Conservation (phyloP, 2,888 invertebrate genomes). For the Bellardia bayeri region DNA sequence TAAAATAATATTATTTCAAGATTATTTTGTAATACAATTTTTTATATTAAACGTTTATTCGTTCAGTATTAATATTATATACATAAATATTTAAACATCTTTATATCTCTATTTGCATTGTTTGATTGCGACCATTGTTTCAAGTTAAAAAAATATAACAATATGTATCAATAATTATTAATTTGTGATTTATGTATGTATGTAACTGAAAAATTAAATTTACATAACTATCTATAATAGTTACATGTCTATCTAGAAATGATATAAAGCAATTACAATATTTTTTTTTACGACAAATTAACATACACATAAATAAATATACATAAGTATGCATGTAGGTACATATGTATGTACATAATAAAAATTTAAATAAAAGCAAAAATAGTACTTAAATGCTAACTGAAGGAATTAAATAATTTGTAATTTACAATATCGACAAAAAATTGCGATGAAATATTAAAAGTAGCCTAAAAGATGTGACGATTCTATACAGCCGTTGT, state of each 20-base stretch:
- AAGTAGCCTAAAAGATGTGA: constrained; percentile 4
- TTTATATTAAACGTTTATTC: constrained; percentile 4
- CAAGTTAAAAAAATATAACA: constrained; percentile 13
- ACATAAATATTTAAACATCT: neutral
- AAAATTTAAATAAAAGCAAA: constrained; percentile 43
- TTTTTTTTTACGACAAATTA: neutral
- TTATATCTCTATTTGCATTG: constrained; percentile 63
- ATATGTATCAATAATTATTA: neutral
- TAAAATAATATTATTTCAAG: too few species aligned
- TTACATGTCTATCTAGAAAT: constrained; percentile 1
- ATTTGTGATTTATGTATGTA: constrained; percentile 8
- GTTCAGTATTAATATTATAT: constrained; percentile 16
- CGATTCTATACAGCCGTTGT: constrained; percentile 14
- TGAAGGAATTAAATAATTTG: constrained; percentile 66
- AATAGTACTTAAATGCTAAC: constrained; percentile 70
- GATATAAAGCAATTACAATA: neutral
- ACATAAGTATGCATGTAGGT: neutral
- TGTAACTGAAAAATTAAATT: neutral
- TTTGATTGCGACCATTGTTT: constrained; percentile 64
- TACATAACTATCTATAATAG: neutral
- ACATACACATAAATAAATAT: neutral
- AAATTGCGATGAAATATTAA: constrained; percentile 1
- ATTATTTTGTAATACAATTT: neutral
- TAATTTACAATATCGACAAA: constrained; percentile 13
- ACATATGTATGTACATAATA: neutral